Conservation (phyloP, 2,797 vertebrate genomes). For the Pseudocheirus occidentalis region DNA sequence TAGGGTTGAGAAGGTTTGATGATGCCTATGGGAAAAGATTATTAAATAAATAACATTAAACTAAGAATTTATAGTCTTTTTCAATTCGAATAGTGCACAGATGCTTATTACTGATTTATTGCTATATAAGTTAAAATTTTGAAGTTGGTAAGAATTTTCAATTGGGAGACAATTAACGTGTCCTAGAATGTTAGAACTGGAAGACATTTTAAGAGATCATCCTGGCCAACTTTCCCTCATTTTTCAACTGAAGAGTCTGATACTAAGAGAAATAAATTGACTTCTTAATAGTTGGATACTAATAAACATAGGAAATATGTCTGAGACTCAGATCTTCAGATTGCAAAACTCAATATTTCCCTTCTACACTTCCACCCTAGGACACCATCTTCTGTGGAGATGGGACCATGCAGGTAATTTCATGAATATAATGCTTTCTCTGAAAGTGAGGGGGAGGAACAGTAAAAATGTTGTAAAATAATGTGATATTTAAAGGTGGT, state of each 20-base stretch:
- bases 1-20: constrained; percentile 20
- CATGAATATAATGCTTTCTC: not conserved
- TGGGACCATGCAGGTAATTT: not conserved
- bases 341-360: not conserved
- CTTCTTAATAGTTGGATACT: not conserved
- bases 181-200: not conserved
- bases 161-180: not conserved
- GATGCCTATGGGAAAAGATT: constrained; percentile 23
- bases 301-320: not conserved
- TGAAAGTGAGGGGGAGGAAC: not conserved
- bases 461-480: not conserved
- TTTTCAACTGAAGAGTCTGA: not conserved
- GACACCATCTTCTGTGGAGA: not conserved
- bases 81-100: not conserved
- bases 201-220: not conserved
- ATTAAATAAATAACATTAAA: constrained; percentile 44
- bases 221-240: not conserved
- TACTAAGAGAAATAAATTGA: not conserved
- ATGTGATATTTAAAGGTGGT: not conserved
- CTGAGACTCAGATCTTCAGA: not conserved
- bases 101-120: not conserved
- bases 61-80: not conserved
- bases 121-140: constrained; percentile 11
- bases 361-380: not conserved
- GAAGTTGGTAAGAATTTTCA: not conserved